Evolutionary conservation across 2,888 invertebrate genomes (phyloP), one percentile per base, ranked within the genome.

Genomic region (Crocallis elinguaria): DNA sequence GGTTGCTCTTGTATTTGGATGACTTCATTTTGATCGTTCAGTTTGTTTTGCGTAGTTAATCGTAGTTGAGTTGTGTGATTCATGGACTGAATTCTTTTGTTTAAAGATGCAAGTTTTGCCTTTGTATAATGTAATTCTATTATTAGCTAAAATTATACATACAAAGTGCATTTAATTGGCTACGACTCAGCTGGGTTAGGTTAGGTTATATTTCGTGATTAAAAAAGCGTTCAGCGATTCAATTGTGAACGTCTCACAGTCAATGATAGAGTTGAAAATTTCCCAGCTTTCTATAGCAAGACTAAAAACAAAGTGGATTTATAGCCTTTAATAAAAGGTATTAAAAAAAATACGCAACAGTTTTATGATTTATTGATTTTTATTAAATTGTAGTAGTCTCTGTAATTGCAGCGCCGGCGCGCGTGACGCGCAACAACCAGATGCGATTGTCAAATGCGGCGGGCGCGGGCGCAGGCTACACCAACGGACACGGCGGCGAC

Each of bases 391-490:
- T 33, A 11, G 16, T 30, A 48, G 36, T 30, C 14, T 45, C 29
- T 9, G 33, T 27, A 14, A 23, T 75, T 71, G 16, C 84, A 88
- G 90, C 89, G 71, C 87, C 92, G 50, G 59, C 86, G 41, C 85
- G 92, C 44, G 82, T 88, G 55, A 92, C 91, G 51, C 88, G 92
- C 73, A 91, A 89, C 83, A 92, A 92, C 64, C 92, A 88, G 80
- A 84, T 86, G 86, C 85, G 93, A 38, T 75, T 91, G 66, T 93
- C 93, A 57, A 93, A 93, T 67, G 92, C 92, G 64, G 84, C 88
- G 66, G 85, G 90, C 41, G 82, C 88, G 56, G 84, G 89, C 44
- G 82, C 86, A 50, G 35, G 17, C 36, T 52, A 52, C 51, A 54
- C 53, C 11, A 54, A 54, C 43, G 49, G 56, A 0, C 56, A 51